Evolutionary conservation across 2,797 vertebrate species (phyloP).

Genomic region (Artibeus lituratus): DNA sequence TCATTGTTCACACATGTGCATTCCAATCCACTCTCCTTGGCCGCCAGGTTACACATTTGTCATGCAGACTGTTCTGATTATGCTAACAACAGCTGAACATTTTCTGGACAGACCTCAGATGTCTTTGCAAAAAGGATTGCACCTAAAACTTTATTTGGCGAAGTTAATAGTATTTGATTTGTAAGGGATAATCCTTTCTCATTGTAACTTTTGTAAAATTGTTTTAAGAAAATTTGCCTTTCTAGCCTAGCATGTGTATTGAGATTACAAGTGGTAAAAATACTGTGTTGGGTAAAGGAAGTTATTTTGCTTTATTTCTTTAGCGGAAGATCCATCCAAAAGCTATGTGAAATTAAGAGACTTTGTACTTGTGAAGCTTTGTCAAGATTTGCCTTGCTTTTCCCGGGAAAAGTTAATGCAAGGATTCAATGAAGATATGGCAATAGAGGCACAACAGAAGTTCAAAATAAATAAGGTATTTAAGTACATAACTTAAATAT

Average conservation of each 20-base stretch:
- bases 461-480: conserved; percentile 99
- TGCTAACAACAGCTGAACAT: not conserved
- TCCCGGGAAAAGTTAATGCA: conserved; percentile 90
- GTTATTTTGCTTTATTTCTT: conserved; percentile 58
- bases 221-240: conserved; percentile 40
- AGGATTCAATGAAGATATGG: conserved; percentile 94
- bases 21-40: not conserved
- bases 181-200: conserved; percentile 4
- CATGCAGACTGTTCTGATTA: not conserved
- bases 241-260: conserved; percentile 11
- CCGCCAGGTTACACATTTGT: not conserved
- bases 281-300: conserved; percentile 31
- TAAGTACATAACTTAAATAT: conserved; percentile 19
- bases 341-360: conserved; percentile 97
- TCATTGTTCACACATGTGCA: not conserved
- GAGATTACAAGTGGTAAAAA: conserved; percentile 43
- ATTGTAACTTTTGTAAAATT: not conserved
- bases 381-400: conserved; percentile 91
- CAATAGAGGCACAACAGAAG: conserved; percentile 91
- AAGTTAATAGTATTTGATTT: conserved; percentile 37
- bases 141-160: conserved; percentile 38
- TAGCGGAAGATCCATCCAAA: conserved; percentile 98
- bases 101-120: not conserved
- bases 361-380: conserved; percentile 95
- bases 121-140: not conserved